Percentiles rank a stretch among this genome's conserved stretches.
Conservation (phyloP, 2,888 invertebrate species). For the Agonopterix arenella region DNA sequence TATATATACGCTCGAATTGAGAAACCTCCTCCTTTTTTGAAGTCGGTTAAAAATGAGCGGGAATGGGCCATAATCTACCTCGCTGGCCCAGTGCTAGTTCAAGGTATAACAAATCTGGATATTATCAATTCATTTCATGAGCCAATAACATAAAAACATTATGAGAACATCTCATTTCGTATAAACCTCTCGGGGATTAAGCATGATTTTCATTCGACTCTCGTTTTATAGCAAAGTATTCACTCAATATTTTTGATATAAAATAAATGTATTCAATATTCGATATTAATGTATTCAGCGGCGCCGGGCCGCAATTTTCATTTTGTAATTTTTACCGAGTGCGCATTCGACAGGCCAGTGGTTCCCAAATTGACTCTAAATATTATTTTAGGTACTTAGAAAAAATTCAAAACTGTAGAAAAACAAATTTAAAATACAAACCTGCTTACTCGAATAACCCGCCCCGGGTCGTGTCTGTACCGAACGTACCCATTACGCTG, state of each 20-base stretch:
- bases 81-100: too few species aligned
- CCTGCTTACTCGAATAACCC: too few species aligned
- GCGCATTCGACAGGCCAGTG: conserved; percentile 43
- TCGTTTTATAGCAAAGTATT: conserved; percentile 52
- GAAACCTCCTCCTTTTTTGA: too few species aligned
- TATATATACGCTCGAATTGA: too few species aligned
- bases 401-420: too few species aligned
- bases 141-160: conserved; percentile 4
- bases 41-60: too few species aligned
- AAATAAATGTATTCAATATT: conserved; percentile 74
- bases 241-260: conserved; percentile 64
- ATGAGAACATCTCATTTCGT: conserved; percentile 16
- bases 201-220: conserved; percentile 50
- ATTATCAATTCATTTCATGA: conserved; percentile 4
- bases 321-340: conserved; percentile 76
- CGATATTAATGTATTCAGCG: conserved; percentile 74
- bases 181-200: conserved; percentile 50
- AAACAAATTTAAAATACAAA: too few species aligned
- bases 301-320: conserved; percentile 73
- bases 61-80: too few species aligned
- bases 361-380: conserved; percentile 31
- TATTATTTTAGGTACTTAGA: too few species aligned
- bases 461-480: too few species aligned
- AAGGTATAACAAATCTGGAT: not conserved
- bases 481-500: too few species aligned